phyloP scores from a whole-genome alignment of 2,888 invertebrate genomes.

The Penaeus monodon region DNA sequence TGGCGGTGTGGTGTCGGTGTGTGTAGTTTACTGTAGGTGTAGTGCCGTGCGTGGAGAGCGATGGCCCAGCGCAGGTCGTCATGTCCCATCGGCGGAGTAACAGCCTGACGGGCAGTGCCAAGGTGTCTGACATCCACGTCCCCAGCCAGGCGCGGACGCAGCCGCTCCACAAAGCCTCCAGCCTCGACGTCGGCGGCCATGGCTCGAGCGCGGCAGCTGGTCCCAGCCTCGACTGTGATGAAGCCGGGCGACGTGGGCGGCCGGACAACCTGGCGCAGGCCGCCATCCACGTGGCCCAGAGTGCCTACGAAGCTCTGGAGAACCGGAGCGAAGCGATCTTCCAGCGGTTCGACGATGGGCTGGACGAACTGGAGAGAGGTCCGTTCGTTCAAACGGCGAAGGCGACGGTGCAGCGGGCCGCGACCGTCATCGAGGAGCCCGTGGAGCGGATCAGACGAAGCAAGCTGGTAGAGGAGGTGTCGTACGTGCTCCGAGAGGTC shows the following conservation, averaged over 20 bases:
- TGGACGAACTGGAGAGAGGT: conserved; percentile 57
- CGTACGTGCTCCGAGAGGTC: conserved; percentile 57
- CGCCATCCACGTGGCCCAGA: conserved; percentile 43
- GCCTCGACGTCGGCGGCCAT: conserved; percentile 54
- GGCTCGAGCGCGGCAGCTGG: conserved; percentile 40
- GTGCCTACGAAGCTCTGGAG: conserved; percentile 46
- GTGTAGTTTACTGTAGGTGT: conserved; percentile 36
- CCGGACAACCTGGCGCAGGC: conserved; percentile 45
- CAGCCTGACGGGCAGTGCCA: conserved; percentile 65
- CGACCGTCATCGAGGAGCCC: conserved; percentile 57
- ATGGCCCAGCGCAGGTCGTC: conserved; percentile 61
- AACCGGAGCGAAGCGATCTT: conserved; percentile 46
- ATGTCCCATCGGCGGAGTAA: conserved; percentile 65
- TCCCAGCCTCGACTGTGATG: conserved; percentile 35
- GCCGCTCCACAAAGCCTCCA: conserved; percentile 50
- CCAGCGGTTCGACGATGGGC: conserved; percentile 51
- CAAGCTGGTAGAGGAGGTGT: conserved; percentile 55
- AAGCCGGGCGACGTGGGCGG: conserved; percentile 43
- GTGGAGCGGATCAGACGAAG: conserved; percentile 51
- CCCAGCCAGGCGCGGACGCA: conserved; percentile 46
- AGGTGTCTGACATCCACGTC: conserved; percentile 53
- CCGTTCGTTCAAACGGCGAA: conserved; percentile 60
- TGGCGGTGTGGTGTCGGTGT: conserved; percentile 30
- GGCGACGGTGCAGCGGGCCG: conserved; percentile 58
- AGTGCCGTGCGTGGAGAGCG: conserved; percentile 53